phyloP scores from a whole-genome alignment of 2,797 vertebrate species.

The Coreius guichenoti region DNA sequence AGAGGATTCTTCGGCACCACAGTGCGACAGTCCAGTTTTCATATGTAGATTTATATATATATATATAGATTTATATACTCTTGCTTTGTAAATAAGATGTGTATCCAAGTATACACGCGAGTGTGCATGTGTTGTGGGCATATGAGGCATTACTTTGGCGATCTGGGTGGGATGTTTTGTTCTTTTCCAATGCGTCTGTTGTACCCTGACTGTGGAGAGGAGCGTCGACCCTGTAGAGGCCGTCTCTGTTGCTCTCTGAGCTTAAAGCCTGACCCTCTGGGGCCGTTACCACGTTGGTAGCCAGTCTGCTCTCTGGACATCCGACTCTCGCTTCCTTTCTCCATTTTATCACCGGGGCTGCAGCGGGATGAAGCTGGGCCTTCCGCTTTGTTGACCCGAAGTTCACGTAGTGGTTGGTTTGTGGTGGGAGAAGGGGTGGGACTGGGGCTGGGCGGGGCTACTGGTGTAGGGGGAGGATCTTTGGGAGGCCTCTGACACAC shows the following conservation, averaged over 20 bases:
- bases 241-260: slow-evolving; percentile 93
- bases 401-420: slow-evolving; percentile 86
- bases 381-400: slow-evolving; percentile 87
- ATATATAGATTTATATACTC: slow-evolving; percentile 56
- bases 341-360: slow-evolving; percentile 69
- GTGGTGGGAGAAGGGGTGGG: slow-evolving; percentile 59
- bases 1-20: slow-evolving; percentile 16
- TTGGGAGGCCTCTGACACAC: slow-evolving; percentile 95
- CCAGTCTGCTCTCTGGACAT: slow-evolving; percentile 80
- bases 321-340: slow-evolving; percentile 84
- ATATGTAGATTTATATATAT: slow-evolving; percentile 45
- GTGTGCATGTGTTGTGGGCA: slow-evolving; percentile 15
- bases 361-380: slow-evolving; percentile 68
- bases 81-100: slow-evolving; percentile 19
- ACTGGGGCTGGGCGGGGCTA: slow-evolving; percentile 61
- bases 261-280: slow-evolving; percentile 85
- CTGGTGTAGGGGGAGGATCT: slow-evolving; percentile 80
- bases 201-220: slow-evolving; percentile 88
- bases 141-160: slow-evolving; percentile 88
- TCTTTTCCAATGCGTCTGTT: slow-evolving; percentile 91
- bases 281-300: slow-evolving; percentile 77
- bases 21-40: slow-evolving; percentile 60
- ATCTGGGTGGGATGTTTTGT: slow-evolving; percentile 93
- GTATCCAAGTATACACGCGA: slow-evolving; percentile 17
- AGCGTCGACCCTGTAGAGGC: slow-evolving; percentile 83